phyloP scores from a whole-genome alignment of 2,113 vertebrate genomes.

The Nannobrachium achirus region DNA sequence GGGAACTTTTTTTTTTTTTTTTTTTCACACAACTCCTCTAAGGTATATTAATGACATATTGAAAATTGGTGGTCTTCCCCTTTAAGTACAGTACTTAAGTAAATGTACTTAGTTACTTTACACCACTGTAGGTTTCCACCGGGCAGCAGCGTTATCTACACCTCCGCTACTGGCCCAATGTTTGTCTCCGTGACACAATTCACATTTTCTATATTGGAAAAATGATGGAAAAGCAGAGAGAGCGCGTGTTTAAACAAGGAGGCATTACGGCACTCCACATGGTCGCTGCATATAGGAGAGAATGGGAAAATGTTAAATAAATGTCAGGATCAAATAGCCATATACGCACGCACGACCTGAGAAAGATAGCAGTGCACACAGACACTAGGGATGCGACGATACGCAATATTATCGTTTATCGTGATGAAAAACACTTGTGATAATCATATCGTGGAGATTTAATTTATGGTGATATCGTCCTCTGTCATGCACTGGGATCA shows the following conservation, averaged over 20 bases:
- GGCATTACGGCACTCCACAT: conserved; percentile 32
- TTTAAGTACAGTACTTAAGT: too few species aligned
- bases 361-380: conserved; percentile 45
- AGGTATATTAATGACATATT: too few species aligned
- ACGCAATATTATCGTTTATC: too few species aligned
- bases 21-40: too few species aligned
- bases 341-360: conserved; percentile 46
- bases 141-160: conserved; percentile 52
- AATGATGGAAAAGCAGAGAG: conserved; percentile 34
- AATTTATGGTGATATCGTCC: too few species aligned
- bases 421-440: too few species aligned
- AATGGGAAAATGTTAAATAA: conserved; percentile 62
- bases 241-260: conserved; percentile 59
- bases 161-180: conserved; percentile 28
- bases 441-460: too few species aligned
- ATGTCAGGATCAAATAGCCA: conserved; percentile 67
- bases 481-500: too few species aligned
- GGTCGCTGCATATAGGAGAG: conserved; percentile 17
- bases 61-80: too few species aligned
- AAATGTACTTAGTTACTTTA: too few species aligned
- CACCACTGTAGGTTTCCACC: conserved; percentile 38
- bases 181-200: conserved; percentile 65
- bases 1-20: too few species aligned
- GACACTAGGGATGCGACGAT: too few species aligned
- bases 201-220: conserved; percentile 60